These are phyloP conservation scores for Manduca sexta DNA, from an alignment of 1,140 invertebrate species.

Conservation along the genomic window DNA sequence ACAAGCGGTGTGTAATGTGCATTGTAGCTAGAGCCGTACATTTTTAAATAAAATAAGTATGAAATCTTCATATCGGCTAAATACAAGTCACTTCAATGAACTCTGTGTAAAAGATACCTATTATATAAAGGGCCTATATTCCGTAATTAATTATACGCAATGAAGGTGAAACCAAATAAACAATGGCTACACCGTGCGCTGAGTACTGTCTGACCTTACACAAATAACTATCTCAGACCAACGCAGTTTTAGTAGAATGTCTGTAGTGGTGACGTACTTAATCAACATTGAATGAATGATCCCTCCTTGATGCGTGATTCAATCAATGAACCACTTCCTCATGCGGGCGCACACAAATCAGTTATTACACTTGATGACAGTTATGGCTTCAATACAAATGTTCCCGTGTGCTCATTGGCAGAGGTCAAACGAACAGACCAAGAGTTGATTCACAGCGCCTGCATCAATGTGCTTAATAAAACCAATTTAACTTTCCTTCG, in stretches of 20 bases:
- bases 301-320: slow-evolving; percentile 43
- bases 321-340: slow-evolving; percentile 64
- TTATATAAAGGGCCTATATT: no score
- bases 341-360: slow-evolving; percentile 55
- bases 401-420: slow-evolving; percentile 53
- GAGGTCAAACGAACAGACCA: slow-evolving; percentile 61
- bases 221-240: slow-evolving; percentile 18
- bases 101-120: no score
- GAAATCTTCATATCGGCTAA: neutral
- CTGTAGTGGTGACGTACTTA: slow-evolving; percentile 35
- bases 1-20: no score
- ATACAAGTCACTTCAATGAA: no score
- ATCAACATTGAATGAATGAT: slow-evolving; percentile 35
- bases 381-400: slow-evolving; percentile 48
- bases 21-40: no score
- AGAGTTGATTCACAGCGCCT: slow-evolving; percentile 32
- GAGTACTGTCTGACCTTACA: slow-evolving; percentile 9
- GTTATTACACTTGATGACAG: slow-evolving; percentile 61
- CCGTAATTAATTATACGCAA: neutral
- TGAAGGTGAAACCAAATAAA: slow-evolving; percentile 16
- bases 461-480: slow-evolving; percentile 39
- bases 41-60: no score
- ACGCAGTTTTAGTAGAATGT: slow-evolving; percentile 12
- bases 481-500: slow-evolving; percentile 56
- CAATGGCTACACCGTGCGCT: slow-evolving; percentile 3